Percentiles rank a stretch among this genome's conserved stretches.
phyloP scores from a whole-genome alignment of 2,888 invertebrate genomes.

The Phalera bucephala region DNA sequence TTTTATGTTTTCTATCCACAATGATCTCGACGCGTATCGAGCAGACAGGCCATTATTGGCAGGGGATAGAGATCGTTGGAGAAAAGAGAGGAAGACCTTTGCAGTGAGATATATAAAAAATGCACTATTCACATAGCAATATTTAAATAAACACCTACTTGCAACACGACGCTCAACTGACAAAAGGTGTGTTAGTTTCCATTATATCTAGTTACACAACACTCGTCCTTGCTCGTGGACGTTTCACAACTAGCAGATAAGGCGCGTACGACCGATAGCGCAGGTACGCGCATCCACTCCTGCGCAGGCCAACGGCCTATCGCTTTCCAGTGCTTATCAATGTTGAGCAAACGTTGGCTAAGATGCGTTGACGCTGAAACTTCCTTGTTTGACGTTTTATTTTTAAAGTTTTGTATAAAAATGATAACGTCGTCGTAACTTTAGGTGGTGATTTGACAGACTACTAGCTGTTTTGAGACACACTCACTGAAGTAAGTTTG shows the following conservation, averaged over 20 bases:
- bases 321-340: conserved; percentile 19
- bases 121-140: too few species aligned
- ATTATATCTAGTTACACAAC: conserved; percentile 7
- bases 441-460: too few species aligned
- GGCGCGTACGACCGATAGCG: conserved; percentile 33
- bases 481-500: too few species aligned
- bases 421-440: too few species aligned
- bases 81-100: too few species aligned
- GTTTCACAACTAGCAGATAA: conserved; percentile 34
- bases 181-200: conserved; percentile 15
- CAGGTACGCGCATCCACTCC: conserved; percentile 21
- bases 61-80: too few species aligned
- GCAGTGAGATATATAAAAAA: too few species aligned
- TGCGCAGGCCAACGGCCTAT: conserved; percentile 33
- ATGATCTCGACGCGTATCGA: too few species aligned
- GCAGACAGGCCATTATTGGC: too few species aligned
- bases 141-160: background rate
- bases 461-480: too few species aligned
- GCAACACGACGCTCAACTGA: conserved; percentile 5
- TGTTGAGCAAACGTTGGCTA: conserved; percentile 10
- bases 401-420: background rate
- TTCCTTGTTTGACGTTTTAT: conserved; percentile 5
- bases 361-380: conserved; percentile 1
- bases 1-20: too few species aligned
- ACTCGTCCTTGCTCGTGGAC: conserved; percentile 28